Base-by-base conservation (phyloP, 2,797 vertebrate genomes). In the Takifugu ocellatus region DNA sequence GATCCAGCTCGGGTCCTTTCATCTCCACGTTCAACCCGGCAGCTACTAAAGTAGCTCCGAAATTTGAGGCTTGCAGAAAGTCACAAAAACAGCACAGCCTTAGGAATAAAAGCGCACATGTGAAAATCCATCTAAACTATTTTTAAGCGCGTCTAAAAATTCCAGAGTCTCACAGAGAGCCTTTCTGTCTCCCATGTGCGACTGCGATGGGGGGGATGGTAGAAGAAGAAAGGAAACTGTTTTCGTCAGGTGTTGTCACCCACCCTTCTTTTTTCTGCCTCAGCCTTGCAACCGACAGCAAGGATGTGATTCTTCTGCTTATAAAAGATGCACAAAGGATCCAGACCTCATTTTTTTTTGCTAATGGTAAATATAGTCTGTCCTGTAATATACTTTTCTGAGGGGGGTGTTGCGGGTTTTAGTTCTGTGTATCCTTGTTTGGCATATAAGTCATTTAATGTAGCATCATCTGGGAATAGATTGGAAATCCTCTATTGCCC, bases 51-150 rank as follows among this genome's bases (percentile, higher is more conserved):
- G 36, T 39, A 39, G 9, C 36, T 7, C 43, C n/a, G 59, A 48
- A 27, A 56, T 58, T 61, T 59, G 14, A 49, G 17, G 27, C 53
- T 64, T 45, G 31, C 31, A 46, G 8, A 33, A 29, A 55, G 25
- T 46, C 45, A 47, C 56, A 56, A 77, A 59, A 77, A 60, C 16
- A 46, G 45, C 57, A 48, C 36, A 36, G 54, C 61, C 68, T 60
- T 52, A 74, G 36, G 36, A 77, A 73, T 72, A 62, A 75, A 72
- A 79, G 63, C 55, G 58, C 59, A 49, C 50, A 46, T 74, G 55
- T 26, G 54, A 64, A 50, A 59, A 74, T 75, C 66, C 76, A 68
- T 78, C 66, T 78, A 61, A 58, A 72, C 68, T 70, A 75, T 54
- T 54, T 84, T 75, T 78, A 54, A 59, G 57, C 39, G 2, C 3